phyloP scores from a whole-genome alignment of 2,113 vertebrate genomes.

The Barnardius zonarius region DNA sequence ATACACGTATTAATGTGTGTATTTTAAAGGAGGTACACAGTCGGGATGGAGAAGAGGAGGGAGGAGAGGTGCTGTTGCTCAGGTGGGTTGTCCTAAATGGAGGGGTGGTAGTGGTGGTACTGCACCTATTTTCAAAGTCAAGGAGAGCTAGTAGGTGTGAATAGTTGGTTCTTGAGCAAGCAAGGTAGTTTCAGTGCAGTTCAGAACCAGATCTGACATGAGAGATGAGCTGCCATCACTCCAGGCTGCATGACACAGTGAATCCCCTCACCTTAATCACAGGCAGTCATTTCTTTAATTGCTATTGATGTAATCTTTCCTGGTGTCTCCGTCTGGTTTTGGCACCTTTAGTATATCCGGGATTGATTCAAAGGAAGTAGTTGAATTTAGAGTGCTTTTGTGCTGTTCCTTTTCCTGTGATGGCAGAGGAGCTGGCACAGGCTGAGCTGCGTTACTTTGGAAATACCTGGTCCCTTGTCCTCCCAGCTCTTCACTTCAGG shows the following conservation, averaged over 20 bases:
- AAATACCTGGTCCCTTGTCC: neutral
- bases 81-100: neutral
- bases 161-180: neutral
- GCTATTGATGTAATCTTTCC: neutral
- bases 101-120: neutral
- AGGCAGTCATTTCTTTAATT: neutral
- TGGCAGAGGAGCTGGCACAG: neutral
- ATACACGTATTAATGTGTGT: accelerated
- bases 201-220: neutral
- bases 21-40: neutral
- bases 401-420: neutral
- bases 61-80: neutral
- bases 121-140: accelerated
- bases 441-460: neutral
- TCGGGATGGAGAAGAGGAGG: neutral
- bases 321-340: neutral
- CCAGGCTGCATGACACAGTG: neutral
- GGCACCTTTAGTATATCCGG: neutral
- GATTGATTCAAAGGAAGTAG: neutral
- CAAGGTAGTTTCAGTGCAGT: neutral
- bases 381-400: neutral
- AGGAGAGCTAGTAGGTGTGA: neutral
- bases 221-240: neutral
- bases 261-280: neutral
- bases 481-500: neutral